Conservation (phyloP, 2,888 invertebrate species). For the Brachyopa scutellaris region DNA sequence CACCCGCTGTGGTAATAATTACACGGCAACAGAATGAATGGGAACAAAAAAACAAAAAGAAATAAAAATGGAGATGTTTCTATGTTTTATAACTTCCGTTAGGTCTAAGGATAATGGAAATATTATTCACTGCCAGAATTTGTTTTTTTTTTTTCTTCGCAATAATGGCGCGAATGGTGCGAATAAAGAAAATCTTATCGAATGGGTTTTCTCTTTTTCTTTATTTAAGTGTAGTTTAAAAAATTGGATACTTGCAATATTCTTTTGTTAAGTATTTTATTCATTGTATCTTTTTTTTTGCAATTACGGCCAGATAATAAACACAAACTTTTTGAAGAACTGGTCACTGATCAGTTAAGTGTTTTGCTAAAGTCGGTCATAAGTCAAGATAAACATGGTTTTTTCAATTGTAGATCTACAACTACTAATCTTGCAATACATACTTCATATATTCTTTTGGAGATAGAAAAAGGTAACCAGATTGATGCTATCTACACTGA, state of each 20-base stretch:
- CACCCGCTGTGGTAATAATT: neutral
- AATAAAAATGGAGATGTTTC: constrained; percentile 1
- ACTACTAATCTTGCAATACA: too few species aligned
- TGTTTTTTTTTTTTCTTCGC: neutral
- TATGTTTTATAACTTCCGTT: neutral
- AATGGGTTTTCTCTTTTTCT: neutral
- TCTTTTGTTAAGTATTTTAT: too few species aligned
- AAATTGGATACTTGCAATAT: neutral
- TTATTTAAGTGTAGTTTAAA: neutral
- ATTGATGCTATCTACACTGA: too few species aligned
- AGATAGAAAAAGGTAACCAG: too few species aligned
- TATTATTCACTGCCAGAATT: neutral
- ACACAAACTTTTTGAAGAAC: too few species aligned
- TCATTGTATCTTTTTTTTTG: too few species aligned
- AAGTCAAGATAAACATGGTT: too few species aligned
- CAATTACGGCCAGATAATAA: too few species aligned
- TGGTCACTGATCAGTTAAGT: too few species aligned
- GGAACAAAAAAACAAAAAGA: neutral
- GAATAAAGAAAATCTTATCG: neutral
- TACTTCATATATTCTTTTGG: too few species aligned
- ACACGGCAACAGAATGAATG: neutral
- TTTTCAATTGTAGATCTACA: too few species aligned
- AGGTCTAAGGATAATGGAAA: neutral
- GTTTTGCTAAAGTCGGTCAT: too few species aligned
- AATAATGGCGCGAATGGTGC: neutral